These are phyloP conservation scores for Arizona elegans DNA, from an alignment of 2,113 vertebrate species.

Conservation along the genomic window DNA sequence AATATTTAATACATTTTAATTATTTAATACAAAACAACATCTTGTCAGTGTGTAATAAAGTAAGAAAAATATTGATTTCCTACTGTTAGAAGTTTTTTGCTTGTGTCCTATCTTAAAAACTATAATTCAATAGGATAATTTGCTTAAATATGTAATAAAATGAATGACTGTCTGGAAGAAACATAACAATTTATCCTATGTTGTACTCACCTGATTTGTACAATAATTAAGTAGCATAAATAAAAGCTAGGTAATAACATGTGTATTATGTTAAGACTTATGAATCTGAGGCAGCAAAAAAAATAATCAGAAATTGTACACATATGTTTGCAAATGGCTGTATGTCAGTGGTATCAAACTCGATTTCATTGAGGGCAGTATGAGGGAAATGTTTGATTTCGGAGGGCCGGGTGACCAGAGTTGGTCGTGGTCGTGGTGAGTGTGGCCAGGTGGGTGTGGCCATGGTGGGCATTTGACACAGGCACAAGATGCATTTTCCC, in stretches of 20 bases:
- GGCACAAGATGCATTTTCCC: no score
- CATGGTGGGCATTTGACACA: no score
- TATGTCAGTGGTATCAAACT: no score
- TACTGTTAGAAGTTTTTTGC: neutral
- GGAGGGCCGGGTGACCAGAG: no score
- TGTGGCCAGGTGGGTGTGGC: no score
- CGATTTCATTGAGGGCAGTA: no score
- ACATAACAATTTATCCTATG: neutral
- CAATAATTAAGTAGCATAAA: neutral
- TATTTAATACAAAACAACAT: neutral
- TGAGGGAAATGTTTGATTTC: no score
- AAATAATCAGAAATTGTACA: slow-evolving; percentile 31
- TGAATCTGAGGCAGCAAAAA: slow-evolving; percentile 19
- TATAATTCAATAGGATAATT: neutral
- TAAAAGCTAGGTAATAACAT: neutral
- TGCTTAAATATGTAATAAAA: slow-evolving; percentile 5
- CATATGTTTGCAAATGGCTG: slow-evolving; percentile 14
- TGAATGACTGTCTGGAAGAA: neutral
- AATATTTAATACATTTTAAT: neutral
- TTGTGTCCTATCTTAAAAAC: neutral
- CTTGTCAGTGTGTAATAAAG: neutral
- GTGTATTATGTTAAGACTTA: slow-evolving; percentile 3
- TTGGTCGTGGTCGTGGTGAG: no score
- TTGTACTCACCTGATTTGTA: neutral
- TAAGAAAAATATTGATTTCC: neutral